These are phyloP conservation scores for Xylota sylvarum DNA, from an alignment of 2,888 invertebrate species.

Conservation along the genomic window DNA sequence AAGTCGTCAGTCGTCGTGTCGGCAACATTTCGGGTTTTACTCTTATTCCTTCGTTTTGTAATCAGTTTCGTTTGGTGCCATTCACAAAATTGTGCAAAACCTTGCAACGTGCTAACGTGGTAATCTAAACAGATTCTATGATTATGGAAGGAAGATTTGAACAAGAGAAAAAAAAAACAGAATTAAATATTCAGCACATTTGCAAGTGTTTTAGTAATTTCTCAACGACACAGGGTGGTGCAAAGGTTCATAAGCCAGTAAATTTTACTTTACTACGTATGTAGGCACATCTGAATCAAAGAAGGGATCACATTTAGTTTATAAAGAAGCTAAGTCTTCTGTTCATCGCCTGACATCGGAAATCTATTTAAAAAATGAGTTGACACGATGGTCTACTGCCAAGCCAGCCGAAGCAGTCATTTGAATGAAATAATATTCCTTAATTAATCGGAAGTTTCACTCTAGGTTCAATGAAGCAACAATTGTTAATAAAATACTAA, in stretches of 20 bases:
- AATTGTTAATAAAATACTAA: too few species aligned
- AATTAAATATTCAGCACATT: conserved; percentile 17
- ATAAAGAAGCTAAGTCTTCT: too few species aligned
- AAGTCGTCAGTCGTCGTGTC: neutral
- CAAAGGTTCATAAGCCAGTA: neutral
- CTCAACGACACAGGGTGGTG: neutral
- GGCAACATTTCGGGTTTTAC: neutral
- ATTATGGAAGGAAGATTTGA: neutral
- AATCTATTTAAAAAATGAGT: too few species aligned
- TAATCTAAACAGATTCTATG: conserved; percentile 1
- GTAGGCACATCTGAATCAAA: too few species aligned
- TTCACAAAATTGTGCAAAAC: neutral
- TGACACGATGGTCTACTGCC: too few species aligned
- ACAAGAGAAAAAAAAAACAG: neutral
- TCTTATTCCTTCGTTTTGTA: conserved; percentile 17
- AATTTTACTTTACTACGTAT: too few species aligned
- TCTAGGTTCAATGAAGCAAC: too few species aligned
- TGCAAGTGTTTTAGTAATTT: conserved; percentile 13
- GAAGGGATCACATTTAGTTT: too few species aligned
- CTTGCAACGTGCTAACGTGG: conserved; percentile 10
- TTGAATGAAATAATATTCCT: too few species aligned
- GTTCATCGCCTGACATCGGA: too few species aligned
- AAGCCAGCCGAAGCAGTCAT: too few species aligned
- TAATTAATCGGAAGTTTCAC: too few species aligned
- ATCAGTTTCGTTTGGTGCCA: neutral